Percentiles rank a stretch among this genome's conserved stretches.
These are phyloP conservation scores for Psettodes erumei DNA, from an alignment of 2,113 vertebrate species.

Conservation along the genomic window DNA sequence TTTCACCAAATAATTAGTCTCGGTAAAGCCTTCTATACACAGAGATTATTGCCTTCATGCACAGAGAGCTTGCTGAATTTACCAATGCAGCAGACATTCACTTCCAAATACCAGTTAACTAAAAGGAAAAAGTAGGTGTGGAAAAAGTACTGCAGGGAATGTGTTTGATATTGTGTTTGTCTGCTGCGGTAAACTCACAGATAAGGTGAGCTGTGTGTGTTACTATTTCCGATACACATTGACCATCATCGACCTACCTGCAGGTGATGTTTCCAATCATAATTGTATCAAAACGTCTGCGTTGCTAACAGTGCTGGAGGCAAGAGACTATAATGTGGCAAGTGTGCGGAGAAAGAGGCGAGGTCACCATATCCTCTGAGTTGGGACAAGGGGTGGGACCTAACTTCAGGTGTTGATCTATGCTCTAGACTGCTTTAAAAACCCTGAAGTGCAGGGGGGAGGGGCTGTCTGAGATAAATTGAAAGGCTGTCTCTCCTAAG, in stretches of 20 bases:
- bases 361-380: conserved; percentile 79
- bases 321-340: conserved; percentile 44
- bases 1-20: conserved; percentile 77
- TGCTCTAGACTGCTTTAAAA: conserved; percentile 73
- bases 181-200: conserved; percentile 28
- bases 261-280: conserved; percentile 73
- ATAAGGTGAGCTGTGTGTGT: conserved; percentile 61
- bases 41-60: conserved; percentile 44
- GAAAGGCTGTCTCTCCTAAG: conserved; percentile 77
- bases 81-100: not conserved
- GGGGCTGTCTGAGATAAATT: conserved; percentile 80
- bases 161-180: conserved; percentile 54
- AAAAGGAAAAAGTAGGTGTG: conserved; percentile 9
- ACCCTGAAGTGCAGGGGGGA: conserved; percentile 65
- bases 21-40: conserved; percentile 51
- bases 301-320: conserved; percentile 42
- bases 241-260: conserved; percentile 70
- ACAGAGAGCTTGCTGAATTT: conserved; percentile 41
- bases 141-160: conserved; percentile 29
- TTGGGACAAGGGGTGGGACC: conserved; percentile 58
- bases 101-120: conserved; percentile 36
- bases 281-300: conserved; percentile 71
- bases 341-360: conserved; percentile 43
- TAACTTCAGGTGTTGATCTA: conserved; percentile 71
- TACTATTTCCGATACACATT: conserved; percentile 32